Evolutionary conservation across 2,113 vertebrate species (phyloP), one percentile per base, ranked within the genome.

Genomic region (Apodemus sylvaticus): DNA sequence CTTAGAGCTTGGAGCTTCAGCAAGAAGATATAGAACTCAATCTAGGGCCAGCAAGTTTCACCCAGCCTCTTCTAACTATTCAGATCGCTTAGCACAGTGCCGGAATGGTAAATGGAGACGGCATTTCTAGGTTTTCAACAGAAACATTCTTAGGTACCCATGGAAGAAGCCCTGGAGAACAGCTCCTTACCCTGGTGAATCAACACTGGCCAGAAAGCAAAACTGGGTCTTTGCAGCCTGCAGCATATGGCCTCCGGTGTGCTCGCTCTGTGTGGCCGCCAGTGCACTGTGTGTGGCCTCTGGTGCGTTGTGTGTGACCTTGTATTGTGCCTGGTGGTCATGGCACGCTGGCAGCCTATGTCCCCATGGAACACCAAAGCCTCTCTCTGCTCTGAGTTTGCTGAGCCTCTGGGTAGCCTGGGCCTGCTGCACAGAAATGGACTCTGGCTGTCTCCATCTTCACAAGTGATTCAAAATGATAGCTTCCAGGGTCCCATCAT

Each of bases 401-500:
- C 64, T 48, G 45, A 90, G 74, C 83, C 51, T 24, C 1, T 36
- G 26, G 55, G 29, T 70, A 53, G 29, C 60, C 51, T 36, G 13
- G 68, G 62, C 55, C 94, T 89, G 71, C 55, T 71, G 17, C 31
- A 5, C 53, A 55, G 66, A 74, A 81, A 14, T 3, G 66, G 94
- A 60, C 76, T 60, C 14, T 73, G 45, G 53, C 53, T 24, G 55
- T 78, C 95, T 89, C 82, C 55, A 81, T 96, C 94, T 89, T 53
- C 89, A 95, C 78, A 55, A 86, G 94, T 76, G 83, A 96, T 95
- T 96, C 82, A 10, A 83, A 82, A 93, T 83, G 97, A 97, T 86
- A 91, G 94, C 88, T 96, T 91, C 94, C 92, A 79, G 86, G 92
- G 66, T 73, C 29, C 90, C 81, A 31, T 96, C 97, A 96, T 97